phyloP scores from a whole-genome alignment of 2,888 invertebrate genomes.

The Spisula solida region DNA sequence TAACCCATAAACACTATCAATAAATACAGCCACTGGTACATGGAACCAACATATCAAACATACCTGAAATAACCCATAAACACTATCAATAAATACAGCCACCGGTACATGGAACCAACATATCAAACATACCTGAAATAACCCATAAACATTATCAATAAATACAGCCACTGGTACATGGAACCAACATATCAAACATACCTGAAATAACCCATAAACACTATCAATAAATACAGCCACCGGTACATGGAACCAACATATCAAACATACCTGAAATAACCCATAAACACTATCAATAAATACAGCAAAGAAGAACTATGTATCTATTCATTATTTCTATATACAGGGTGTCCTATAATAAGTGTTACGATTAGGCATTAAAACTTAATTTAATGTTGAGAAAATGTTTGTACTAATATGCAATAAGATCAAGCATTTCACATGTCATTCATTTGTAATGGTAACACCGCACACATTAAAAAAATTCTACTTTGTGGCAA shows the following conservation, averaged over 20 bases:
- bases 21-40: constrained; percentile 82
- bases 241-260: constrained; percentile 81
- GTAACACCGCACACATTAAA: too few species aligned
- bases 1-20: constrained; percentile 57
- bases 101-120: constrained; percentile 81
- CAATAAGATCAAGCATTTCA: too few species aligned
- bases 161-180: constrained; percentile 82
- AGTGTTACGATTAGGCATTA: too few species aligned
- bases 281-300: constrained; percentile 69
- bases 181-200: constrained; percentile 82
- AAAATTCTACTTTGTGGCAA: too few species aligned
- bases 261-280: constrained; percentile 82
- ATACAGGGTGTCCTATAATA: too few species aligned
- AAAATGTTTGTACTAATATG: too few species aligned
- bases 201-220: constrained; percentile 76
- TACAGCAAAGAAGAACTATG: too few species aligned
- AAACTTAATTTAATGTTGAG: too few species aligned
- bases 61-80: constrained; percentile 73
- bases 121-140: constrained; percentile 82
- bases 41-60: constrained; percentile 83
- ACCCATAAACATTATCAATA: constrained; percentile 66
- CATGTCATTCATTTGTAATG: too few species aligned
- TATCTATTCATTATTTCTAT: too few species aligned
- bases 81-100: constrained; percentile 83
- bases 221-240: constrained; percentile 81